Percentiles rank a stretch among this genome's conserved stretches.
Evolutionary conservation across 2,797 vertebrate genomes (phyloP).

Genomic region (Chloroceryle amazona): DNA sequence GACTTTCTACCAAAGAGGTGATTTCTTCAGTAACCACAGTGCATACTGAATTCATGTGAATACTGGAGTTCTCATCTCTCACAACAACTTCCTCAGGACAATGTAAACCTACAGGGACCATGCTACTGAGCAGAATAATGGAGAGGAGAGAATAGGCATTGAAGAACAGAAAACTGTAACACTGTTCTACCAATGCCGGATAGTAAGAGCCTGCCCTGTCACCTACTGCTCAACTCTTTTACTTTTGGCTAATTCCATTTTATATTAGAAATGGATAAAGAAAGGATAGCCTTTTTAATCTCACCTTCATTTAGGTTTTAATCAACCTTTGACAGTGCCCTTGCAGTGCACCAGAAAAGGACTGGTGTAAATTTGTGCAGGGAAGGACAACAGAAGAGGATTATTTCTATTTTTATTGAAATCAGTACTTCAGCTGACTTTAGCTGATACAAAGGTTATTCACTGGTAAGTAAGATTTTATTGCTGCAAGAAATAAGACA

Average conservation of each 20-base stretch:
- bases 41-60: background rate
- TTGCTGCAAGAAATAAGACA: background rate
- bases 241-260: background rate
- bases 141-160: background rate
- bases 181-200: background rate
- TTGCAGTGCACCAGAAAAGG: background rate
- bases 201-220: background rate
- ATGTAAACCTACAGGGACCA: rapidly evolving
- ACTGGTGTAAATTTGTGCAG: background rate
- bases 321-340: background rate
- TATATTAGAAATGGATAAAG: background rate
- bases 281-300: background rate
- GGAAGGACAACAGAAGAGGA: background rate
- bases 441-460: background rate
- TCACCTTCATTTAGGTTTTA: background rate
- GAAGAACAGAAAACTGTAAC: background rate
- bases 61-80: background rate
- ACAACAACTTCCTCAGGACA: background rate
- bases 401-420: conserved; percentile 1
- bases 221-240: background rate
- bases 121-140: background rate
- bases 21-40: background rate
- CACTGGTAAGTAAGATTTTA: background rate
- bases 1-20: background rate
- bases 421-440: background rate